A percentile compares a stretch with the other conserved stretches of the same genome.
Conservation (phyloP, 2,113 vertebrate genomes). For the Alligator sinensis region DNA sequence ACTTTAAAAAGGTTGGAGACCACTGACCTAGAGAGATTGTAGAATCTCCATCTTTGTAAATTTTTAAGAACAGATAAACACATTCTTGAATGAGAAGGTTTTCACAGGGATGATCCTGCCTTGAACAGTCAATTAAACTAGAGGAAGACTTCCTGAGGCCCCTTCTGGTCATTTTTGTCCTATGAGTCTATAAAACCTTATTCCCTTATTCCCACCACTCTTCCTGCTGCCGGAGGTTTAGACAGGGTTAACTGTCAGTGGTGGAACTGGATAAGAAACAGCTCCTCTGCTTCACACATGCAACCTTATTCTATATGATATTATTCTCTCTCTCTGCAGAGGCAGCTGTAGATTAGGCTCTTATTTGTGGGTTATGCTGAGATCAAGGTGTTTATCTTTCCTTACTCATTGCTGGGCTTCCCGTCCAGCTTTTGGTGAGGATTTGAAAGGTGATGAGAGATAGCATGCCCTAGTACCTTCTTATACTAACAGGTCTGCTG, state of each 20-base stretch:
- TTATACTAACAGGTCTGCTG: background rate
- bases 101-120: background rate
- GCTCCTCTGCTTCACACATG: background rate
- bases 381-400: background rate
- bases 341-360: background rate
- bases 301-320: background rate
- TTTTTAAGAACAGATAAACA: too few relatives aligned
- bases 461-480: background rate
- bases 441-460: background rate
- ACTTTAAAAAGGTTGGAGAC: too few relatives aligned
- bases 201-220: background rate
- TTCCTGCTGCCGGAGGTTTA: background rate
- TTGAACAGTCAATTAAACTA: background rate
- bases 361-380: background rate
- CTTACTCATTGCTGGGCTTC: background rate
- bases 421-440: background rate
- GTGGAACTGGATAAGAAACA: background rate
- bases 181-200: too few relatives aligned
- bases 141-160: background rate
- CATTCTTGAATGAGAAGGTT: too few relatives aligned
- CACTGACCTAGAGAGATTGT: too few relatives aligned
- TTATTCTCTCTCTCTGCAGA: background rate
- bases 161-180: background rate
- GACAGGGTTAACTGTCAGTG: background rate
- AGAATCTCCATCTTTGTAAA: too few relatives aligned